phyloP scores from a whole-genome alignment of 2,113 vertebrate genomes.

The Oreochromis spilurus region DNA sequence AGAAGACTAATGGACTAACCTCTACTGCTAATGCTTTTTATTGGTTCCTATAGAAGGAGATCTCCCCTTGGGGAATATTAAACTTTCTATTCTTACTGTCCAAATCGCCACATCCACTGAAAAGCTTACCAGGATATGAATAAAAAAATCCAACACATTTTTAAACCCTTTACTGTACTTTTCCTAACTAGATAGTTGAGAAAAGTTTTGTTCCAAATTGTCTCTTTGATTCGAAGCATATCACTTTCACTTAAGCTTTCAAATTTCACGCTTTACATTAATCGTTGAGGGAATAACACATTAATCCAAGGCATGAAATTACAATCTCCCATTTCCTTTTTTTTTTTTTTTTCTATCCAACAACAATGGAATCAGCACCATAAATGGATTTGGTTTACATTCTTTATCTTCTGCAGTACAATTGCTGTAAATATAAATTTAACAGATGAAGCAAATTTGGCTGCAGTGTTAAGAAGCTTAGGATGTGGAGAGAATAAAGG shows the following conservation, averaged over 20 bases:
- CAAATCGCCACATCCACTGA: neutral
- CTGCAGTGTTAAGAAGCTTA: slow-evolving; percentile 71
- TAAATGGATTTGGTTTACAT: slow-evolving; percentile 69
- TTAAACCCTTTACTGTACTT: slow-evolving; percentile 1
- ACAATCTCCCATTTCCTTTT: slow-evolving; percentile 49
- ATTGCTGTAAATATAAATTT: slow-evolving; percentile 71
- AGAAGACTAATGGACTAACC: slow-evolving; percentile 69
- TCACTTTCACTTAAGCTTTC: slow-evolving; percentile 59
- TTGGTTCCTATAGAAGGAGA: slow-evolving; percentile 24
- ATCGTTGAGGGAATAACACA: slow-evolving; percentile 59
- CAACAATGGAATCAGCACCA: slow-evolving; percentile 65
- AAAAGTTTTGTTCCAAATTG: slow-evolving; percentile 18
- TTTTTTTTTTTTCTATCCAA: slow-evolving; percentile 25
- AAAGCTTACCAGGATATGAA: neutral
- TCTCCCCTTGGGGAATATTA: slow-evolving; percentile 46
- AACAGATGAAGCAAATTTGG: slow-evolving; percentile 68
- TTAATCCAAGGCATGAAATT: slow-evolving; percentile 74
- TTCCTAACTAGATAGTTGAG: slow-evolving; percentile 1
- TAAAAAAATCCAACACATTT: neutral
- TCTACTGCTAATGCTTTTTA: slow-evolving; percentile 64
- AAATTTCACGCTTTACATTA: slow-evolving; percentile 68
- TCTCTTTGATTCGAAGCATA: slow-evolving; percentile 28
- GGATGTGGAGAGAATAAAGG: slow-evolving; percentile 1
- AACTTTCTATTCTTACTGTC: slow-evolving; percentile 56
- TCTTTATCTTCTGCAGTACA: slow-evolving; percentile 67